Percentiles rank a stretch among this genome's conserved stretches.
Evolutionary conservation across 2,113 vertebrate genomes (phyloP).

Genomic region (Promerops cafer): DNA sequence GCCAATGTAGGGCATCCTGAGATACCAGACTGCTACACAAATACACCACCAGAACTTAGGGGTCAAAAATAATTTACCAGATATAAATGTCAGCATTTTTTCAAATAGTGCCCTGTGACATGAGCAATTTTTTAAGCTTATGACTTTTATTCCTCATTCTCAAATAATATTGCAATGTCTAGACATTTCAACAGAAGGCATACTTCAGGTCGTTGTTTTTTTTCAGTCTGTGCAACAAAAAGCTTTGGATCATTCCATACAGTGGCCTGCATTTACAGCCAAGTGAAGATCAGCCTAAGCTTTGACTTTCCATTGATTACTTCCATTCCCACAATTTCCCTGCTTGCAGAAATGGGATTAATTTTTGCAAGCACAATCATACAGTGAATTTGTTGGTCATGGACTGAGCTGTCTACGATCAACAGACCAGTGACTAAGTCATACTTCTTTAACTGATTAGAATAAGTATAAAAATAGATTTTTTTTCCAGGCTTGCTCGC

Average conservation of each 20-base stretch:
- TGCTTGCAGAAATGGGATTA: not conserved
- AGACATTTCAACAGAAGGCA: not conserved
- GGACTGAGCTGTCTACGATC: not conserved
- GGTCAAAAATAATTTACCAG: not conserved
- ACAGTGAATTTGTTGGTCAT: not conserved
- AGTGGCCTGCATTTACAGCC: not conserved
- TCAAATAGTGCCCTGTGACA: not conserved
- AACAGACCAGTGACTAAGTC: not conserved
- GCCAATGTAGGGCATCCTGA: not conserved
- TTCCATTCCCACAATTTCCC: not conserved
- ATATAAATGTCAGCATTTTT: not conserved
- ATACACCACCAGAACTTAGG: rapidly evolving
- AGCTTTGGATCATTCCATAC: not conserved
- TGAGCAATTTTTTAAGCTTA: not conserved
- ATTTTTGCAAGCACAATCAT: not conserved
- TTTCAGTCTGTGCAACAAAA: not conserved
- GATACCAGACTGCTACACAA: not conserved
- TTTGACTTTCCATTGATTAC: not conserved
- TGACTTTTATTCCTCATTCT: not conserved
- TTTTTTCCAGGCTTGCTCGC: slow-evolving; percentile 3
- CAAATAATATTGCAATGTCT: not conserved
- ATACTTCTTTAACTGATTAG: slow-evolving; percentile 18
- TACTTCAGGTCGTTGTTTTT: not conserved
- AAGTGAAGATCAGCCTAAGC: not conserved
- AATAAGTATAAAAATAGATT: slow-evolving; percentile 38